These are phyloP conservation scores for Teleogryllus oceanicus DNA, from an alignment of 2,888 invertebrate species.

Conservation along the genomic window DNA sequence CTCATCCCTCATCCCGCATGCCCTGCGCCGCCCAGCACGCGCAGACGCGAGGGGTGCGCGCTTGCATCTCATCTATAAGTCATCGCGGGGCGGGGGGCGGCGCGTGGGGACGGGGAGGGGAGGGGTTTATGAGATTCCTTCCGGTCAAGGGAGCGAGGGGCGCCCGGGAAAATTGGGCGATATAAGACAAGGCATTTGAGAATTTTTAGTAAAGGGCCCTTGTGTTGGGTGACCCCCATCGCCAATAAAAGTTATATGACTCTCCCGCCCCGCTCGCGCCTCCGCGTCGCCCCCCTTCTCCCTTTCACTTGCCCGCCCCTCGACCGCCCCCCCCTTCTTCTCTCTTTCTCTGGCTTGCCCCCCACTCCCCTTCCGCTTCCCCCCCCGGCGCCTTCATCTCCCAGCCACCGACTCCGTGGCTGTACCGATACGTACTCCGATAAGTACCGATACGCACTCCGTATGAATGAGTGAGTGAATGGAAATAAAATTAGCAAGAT, in stretches of 20 bases:
- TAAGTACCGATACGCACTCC: no score
- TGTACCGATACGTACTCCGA: no score
- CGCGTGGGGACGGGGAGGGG: background rate
- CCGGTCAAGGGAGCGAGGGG: constrained; percentile 18
- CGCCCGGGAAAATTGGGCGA: constrained; percentile 5
- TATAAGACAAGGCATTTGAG: constrained; percentile 18
- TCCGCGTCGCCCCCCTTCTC: background rate
- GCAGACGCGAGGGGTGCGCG: background rate
- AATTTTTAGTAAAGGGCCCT: constrained; percentile 18
- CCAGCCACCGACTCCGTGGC: no score
- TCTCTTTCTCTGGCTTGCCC: no score
- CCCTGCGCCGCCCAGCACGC: background rate
- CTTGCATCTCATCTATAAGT: constrained; percentile 18
- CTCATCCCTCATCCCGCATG: constrained; percentile 9
- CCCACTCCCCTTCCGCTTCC: no score
- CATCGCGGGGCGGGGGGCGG: background rate
- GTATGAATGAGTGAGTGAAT: no score
- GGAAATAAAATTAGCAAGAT: no score
- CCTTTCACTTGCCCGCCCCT: background rate
- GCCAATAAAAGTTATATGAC: constrained; percentile 18
- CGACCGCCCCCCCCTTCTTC: no score
- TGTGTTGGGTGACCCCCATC: constrained; percentile 6
- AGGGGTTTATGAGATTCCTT: background rate
- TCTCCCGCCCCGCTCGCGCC: background rate
- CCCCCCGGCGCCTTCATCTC: no score